These are phyloP conservation scores for Homarus gammarus DNA, from an alignment of 2,888 invertebrate genomes.

Conservation along the genomic window DNA sequence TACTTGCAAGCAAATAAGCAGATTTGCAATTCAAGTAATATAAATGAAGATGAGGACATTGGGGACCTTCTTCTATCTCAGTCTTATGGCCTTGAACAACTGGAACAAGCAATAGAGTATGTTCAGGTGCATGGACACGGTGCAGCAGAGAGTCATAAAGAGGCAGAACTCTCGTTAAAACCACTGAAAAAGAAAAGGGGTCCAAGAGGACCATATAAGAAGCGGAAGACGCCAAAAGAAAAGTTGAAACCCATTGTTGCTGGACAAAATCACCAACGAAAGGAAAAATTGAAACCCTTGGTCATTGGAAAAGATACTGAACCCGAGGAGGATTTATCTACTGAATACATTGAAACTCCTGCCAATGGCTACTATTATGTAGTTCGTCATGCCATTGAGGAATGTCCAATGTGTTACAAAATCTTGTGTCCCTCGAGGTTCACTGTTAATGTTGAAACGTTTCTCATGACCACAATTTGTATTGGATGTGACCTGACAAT, in stretches of 20 bases:
- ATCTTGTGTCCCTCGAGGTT: background rate
- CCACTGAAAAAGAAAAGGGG: background rate
- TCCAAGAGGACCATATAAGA: background rate
- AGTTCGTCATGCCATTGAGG: constrained; percentile 11
- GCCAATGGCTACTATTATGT: constrained; percentile 21
- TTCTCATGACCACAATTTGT: constrained; percentile 22
- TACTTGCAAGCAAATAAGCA: too few relatives aligned
- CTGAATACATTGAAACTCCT: constrained; percentile 15
- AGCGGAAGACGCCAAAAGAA: background rate
- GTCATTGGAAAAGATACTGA: background rate
- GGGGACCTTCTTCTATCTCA: background rate
- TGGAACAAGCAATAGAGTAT: background rate
- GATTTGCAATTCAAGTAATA: too few relatives aligned
- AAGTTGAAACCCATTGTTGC: too few relatives aligned
- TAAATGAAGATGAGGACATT: background rate
- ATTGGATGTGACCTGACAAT: background rate
- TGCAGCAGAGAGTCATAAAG: background rate
- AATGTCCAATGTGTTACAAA: constrained; percentile 37
- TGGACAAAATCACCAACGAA: background rate
- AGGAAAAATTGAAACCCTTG: background rate
- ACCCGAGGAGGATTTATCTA: background rate
- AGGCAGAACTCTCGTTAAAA: background rate
- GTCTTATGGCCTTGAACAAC: background rate
- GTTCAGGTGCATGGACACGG: background rate
- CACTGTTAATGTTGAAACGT: constrained; percentile 27